These are phyloP conservation scores for Oscheius sp. DNA, from an alignment of 2,888 invertebrate species.

Conservation along the genomic window DNA sequence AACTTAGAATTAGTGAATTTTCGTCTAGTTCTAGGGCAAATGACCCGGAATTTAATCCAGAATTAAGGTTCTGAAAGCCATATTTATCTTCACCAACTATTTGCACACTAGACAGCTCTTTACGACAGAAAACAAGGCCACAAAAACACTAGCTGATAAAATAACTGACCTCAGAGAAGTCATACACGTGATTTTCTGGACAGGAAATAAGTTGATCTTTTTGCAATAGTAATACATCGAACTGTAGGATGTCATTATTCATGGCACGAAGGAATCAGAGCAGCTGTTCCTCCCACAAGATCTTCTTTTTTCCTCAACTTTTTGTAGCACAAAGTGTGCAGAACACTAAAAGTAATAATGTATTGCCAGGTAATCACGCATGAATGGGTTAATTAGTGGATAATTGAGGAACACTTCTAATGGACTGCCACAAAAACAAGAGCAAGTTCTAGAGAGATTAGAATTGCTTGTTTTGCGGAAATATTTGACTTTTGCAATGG, in stretches of 20 bases:
- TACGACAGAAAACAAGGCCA: not conserved
- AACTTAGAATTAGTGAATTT: not conserved
- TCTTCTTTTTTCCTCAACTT: not conserved
- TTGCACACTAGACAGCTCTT: not conserved
- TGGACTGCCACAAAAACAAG: too few species aligned
- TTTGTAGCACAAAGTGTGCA: too few species aligned
- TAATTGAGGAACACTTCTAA: too few species aligned
- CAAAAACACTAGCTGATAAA: constrained; percentile 3
- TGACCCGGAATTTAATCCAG: not conserved
- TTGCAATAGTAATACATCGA: not conserved
- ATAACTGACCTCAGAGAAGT: constrained; percentile 12
- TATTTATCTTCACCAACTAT: not conserved
- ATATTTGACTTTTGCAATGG: too few species aligned
- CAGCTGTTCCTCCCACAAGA: not conserved
- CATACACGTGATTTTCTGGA: constrained; percentile 8
- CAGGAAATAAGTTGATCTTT: not conserved
- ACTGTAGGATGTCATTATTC: not conserved
- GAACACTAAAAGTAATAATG: too few species aligned
- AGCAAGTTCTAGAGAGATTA: too few species aligned
- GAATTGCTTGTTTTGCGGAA: too few species aligned
- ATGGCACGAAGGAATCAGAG: not conserved
- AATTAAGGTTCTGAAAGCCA: not conserved
- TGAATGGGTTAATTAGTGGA: too few species aligned
- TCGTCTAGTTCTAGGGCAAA: not conserved
- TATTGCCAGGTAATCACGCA: too few species aligned